Evolutionary conservation across 2,888 invertebrate species (phyloP).

Genomic region (Molorchus minor): DNA sequence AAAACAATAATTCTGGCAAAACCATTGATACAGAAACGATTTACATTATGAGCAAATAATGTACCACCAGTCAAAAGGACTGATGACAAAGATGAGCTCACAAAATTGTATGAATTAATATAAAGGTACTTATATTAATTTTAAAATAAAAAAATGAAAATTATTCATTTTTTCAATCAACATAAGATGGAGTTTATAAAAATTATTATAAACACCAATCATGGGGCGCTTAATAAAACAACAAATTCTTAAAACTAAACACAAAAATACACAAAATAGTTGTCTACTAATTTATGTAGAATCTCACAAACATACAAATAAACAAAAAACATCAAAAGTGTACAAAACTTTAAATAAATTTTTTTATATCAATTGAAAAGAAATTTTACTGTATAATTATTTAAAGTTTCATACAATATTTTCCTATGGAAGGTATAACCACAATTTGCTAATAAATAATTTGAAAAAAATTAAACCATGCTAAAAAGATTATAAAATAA

Average conservation of each 20-base stretch:
- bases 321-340: conserved; percentile 23
- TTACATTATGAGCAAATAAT: background rate
- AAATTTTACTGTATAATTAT: conserved; percentile 15
- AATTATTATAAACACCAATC: conserved; percentile 38
- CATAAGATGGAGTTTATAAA: conserved; percentile 32
- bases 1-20: no score
- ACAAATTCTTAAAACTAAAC: conserved; percentile 27
- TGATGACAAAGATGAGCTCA: conserved; percentile 23
- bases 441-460: background rate
- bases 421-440: conserved; percentile 27
- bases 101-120: conserved; percentile 26
- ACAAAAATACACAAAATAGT: conserved; percentile 32
- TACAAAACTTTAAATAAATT: conserved; percentile 36
- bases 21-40: background rate
- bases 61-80: conserved; percentile 13
- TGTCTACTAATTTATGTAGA: conserved; percentile 48
- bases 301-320: conserved; percentile 43
- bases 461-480: background rate
- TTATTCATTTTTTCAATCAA: background rate
- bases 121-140: conserved; percentile 31
- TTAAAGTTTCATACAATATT: conserved; percentile 27
- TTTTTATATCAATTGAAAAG: conserved; percentile 18
- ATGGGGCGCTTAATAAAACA: conserved; percentile 14
- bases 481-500: background rate
- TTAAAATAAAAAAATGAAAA: conserved; percentile 29